These are phyloP conservation scores for Germaria angustata DNA, from an alignment of 2,888 invertebrate species.

Conservation along the genomic window DNA sequence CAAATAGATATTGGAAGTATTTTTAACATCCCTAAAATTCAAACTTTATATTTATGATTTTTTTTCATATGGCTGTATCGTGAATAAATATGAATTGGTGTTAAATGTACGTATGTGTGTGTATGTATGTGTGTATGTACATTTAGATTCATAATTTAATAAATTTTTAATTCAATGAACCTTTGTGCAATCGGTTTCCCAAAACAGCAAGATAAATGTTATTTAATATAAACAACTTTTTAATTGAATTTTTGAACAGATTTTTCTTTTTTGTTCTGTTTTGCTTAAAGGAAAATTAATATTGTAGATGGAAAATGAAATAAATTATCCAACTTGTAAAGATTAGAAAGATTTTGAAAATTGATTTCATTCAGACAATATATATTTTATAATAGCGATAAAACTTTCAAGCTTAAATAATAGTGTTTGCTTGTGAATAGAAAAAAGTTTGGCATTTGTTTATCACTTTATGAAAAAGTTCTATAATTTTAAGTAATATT, in stretches of 20 bases:
- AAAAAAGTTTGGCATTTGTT: no score
- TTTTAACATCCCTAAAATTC: no score
- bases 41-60: no score
- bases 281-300: constrained; percentile 4
- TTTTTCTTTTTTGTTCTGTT: no score
- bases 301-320: neutral
- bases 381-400: no score
- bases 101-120: neutral
- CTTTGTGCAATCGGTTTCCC: neutral
- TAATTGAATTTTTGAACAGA: constrained; percentile 7
- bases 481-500: no score
- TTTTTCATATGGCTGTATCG: neutral
- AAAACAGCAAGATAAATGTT: neutral
- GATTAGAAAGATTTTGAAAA: constrained; percentile 1
- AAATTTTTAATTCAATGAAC: constrained; percentile 15
- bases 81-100: neutral
- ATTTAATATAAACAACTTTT: neutral
- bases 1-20: no score
- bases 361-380: neutral
- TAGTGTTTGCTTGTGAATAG: no score
- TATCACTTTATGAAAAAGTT: no score
- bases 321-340: neutral
- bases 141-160: constrained; percentile 21
- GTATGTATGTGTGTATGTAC: neutral
- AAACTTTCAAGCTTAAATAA: no score